These are phyloP conservation scores for Hyppa rectilinea DNA, from an alignment of 2,888 invertebrate species.

Conservation along the genomic window DNA sequence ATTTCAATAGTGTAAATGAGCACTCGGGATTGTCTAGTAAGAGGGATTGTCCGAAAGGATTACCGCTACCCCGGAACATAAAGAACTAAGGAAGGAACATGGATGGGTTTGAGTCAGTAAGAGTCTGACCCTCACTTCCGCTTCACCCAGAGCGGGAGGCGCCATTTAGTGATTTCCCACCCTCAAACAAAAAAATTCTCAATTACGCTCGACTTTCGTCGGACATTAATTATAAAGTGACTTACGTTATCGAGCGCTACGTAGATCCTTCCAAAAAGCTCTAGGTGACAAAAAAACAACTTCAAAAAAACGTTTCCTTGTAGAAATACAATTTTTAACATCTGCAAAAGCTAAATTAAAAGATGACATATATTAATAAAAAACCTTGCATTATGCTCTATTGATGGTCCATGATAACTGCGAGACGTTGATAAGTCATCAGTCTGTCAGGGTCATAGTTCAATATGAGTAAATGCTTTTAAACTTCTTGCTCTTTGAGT, in stretches of 20 bases:
- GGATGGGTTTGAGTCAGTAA: no score
- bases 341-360: conserved; percentile 2
- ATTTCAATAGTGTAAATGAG: no score
- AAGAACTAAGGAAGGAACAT: no score
- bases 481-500: conserved; percentile 23
- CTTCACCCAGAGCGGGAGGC: no score
- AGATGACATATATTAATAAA: conserved; percentile 36
- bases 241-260: neutral
- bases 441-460: conserved; percentile 29
- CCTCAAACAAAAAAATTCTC: no score
- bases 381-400: conserved; percentile 10
- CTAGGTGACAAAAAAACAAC: neutral
- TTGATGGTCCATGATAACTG: conserved; percentile 35
- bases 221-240: no score
- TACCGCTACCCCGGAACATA: no score
- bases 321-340: neutral
- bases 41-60: no score
- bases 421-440: conserved; percentile 46
- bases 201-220: no score
- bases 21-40: no score
- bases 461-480: conserved; percentile 20
- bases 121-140: no score
- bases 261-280: neutral
- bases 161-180: no score
- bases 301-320: neutral